Base-by-base conservation (phyloP, 1,140 invertebrate species). In the Drosophila cardini region DNA sequence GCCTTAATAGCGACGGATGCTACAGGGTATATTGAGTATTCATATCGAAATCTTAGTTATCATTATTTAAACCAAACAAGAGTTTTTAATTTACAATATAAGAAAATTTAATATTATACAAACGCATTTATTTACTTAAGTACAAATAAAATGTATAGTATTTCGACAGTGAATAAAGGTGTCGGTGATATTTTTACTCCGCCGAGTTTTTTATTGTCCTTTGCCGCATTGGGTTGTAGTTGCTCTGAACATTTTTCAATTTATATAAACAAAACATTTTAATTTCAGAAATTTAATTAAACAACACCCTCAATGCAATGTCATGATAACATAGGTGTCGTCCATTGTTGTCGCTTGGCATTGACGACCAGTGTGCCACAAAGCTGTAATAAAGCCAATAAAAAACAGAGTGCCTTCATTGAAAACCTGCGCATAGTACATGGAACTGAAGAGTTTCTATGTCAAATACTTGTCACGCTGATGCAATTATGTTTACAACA, bases 221-320 rank as follows among this genome's bases (percentile, higher is more conserved):
- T 79, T 83, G 71, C 53, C 52, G 53, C 58, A 73, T 79, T 87
- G 68, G 76, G 40, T 68, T 53, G 76, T 69, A 68, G 68, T 79
- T 43, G 60, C 61, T 76, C 64, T 76, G 72, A 52, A 76, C 63
- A 91, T 91, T 91, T 90, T 91, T 90, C 90, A 91, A 91, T 91
- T 91, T 91, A 91, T 86, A 90, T 90, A 86, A 91, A 91, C 90
- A 91, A 91, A 91, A 91, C 90, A 86, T 91, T 91, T 91, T 91
- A 89, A 91, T 91, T 91, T 91, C 89, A 91, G 81, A 91, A 83
- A 90, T 91, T 91, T 91, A 91, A 91, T 91, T 91, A 91, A 91
- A 90, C 87, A 90, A 78, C 87, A 80, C 76, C 32, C 48, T 52
- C 84, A 76, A 43, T 62, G 65, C 42, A 43, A 79, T 76, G 72